Percentiles rank a stretch among this genome's conserved stretches.
phyloP scores from a whole-genome alignment of 2,888 invertebrate species.

The Leucania comma region DNA sequence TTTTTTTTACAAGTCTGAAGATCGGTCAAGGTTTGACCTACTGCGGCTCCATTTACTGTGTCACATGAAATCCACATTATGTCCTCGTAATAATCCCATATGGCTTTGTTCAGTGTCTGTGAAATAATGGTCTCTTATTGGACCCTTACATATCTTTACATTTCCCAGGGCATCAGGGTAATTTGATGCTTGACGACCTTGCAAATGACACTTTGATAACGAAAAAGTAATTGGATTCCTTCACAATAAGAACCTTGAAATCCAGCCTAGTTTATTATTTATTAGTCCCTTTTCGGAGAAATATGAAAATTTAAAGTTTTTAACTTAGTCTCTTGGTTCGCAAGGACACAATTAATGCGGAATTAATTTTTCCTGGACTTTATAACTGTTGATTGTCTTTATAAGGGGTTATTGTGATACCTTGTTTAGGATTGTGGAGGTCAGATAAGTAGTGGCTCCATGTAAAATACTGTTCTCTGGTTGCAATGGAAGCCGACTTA shows the following conservation, averaged over 20 bases:
- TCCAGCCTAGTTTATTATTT: constrained; percentile 32
- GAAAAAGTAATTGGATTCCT: constrained; percentile 55
- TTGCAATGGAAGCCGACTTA: too few relatives aligned
- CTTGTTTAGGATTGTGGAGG: too few relatives aligned
- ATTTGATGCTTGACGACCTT: constrained; percentile 54
- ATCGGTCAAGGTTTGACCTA: constrained; percentile 29
- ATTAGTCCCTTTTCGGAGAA: constrained; percentile 3
- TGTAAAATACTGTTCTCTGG: too few relatives aligned
- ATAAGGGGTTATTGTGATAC: background rate
- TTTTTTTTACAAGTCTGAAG: too few relatives aligned
- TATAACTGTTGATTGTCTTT: background rate
- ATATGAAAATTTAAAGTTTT: constrained; percentile 3
- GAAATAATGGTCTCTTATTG: constrained; percentile 59
- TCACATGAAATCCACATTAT: constrained; percentile 43
- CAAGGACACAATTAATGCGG: background rate
- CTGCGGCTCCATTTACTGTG: constrained; percentile 17
- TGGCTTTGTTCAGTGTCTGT: constrained; percentile 58
- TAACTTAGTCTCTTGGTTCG: background rate
- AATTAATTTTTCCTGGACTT: background rate
- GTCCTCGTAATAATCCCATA: constrained; percentile 53
- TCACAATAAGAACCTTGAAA: constrained; percentile 33
- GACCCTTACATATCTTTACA: constrained; percentile 41
- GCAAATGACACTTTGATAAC: constrained; percentile 53
- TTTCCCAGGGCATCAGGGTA: constrained; percentile 54
- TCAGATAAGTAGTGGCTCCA: too few relatives aligned